Percentiles rank a stretch among this genome's conserved stretches.
Conservation (phyloP, 2,888 invertebrate genomes). For the Ptychoptera albimana region DNA sequence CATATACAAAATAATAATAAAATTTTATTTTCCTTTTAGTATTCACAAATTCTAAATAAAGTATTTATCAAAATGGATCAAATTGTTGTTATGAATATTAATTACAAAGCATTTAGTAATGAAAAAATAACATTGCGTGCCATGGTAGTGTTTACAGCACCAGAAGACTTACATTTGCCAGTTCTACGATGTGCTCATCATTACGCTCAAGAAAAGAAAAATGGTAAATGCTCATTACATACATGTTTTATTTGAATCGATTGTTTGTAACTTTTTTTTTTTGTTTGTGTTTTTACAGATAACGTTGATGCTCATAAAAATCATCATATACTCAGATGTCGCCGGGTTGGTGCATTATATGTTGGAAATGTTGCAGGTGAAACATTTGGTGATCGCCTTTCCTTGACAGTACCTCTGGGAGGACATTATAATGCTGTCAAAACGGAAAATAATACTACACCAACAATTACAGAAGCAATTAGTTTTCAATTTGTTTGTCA, state of each 20-base stretch:
- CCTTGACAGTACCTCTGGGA: neutral
- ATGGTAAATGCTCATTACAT: no score
- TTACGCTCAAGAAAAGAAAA: no score
- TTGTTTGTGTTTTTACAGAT: no score
- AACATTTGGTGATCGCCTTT: neutral
- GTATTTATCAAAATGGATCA: no score
- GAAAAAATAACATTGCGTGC: neutral
- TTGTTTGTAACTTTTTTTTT: no score
- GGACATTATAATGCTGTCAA: neutral
- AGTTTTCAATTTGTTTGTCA: neutral
- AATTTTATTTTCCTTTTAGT: no score
- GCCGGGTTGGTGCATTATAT: neutral
- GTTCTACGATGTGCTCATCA: conserved; percentile 1
- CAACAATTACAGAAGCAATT: neutral
- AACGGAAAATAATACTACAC: neutral
- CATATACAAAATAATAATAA: no score
- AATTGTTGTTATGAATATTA: no score
- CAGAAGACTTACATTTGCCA: conserved; percentile 1
- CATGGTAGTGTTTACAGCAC: neutral
- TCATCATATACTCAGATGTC: no score
- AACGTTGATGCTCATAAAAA: no score
- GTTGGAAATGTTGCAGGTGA: neutral
- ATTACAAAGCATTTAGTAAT: neutral
- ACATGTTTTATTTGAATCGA: no score
- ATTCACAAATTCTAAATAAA: no score